Base-by-base conservation (phyloP, 2,797 vertebrate genomes). In the Rhinatrema bivittatum region DNA sequence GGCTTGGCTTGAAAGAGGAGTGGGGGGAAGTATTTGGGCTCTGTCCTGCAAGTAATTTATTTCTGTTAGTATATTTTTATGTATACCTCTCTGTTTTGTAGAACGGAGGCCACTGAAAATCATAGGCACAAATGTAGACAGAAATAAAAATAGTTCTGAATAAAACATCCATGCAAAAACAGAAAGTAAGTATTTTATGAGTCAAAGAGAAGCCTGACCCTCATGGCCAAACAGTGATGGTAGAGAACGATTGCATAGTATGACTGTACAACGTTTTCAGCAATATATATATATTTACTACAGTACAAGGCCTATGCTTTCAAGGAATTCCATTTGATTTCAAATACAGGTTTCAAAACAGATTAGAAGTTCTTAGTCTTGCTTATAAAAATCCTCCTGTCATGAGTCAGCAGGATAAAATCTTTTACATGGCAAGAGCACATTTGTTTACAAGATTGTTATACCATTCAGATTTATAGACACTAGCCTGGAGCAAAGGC, bases 351-450 rank as follows among this genome's bases (percentile, higher is more conserved):
- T 59, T 53, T 60, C 39, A 32, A 53, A 63, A 43, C 56, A 59
- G 36, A 39, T 44, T 43, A 59, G 24, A 53, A 68, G 57, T 64
- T 52, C 56, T 46, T 46, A 60, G 67, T 45, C 39, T 12, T 30
- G 16, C 32, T 35, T 36, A 43, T 68, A 56, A 76, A 78, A 71
- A 56, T 30, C 47, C 42, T 47, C 22, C 60, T 68, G 66, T 62
- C 49, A 52, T 7, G 4, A 54, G 36, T 27, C 31, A 29, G 24
- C 20, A 2, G 13, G 58, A 71, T 59, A 60, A 60, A 65, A 60
- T 47, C 37, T 38, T 22, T 58, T 60, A 37, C 38, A 45, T 13
- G 30, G 15, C 40, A 48, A 50, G 53, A 56, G 42, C 38, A 44
- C 25, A 34, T 25, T 43, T 14, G 20, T 29, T 52, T 70, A 64